Conservation (phyloP, 1,140 invertebrate species). For the Achroia grisella region DNA sequence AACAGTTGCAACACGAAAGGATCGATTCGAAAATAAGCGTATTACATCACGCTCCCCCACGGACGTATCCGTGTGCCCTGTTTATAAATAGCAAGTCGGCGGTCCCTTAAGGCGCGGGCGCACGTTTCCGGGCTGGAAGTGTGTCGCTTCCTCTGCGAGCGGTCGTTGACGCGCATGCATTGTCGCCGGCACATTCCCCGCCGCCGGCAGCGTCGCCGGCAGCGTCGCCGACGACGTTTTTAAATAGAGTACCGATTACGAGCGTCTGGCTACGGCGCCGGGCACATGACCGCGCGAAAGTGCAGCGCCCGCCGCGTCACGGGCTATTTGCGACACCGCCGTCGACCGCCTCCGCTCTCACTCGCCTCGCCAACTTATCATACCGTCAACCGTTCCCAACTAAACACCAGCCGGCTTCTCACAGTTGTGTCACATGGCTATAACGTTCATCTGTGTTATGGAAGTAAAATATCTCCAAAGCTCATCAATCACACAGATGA, state of each 20-base stretch:
- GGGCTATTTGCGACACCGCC: constrained; percentile 58
- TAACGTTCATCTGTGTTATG: not conserved
- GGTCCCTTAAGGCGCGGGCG: constrained; percentile 68
- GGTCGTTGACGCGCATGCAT: constrained; percentile 67
- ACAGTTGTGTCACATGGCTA: not conserved
- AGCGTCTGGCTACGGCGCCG: constrained; percentile 63
- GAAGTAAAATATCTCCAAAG: not conserved
- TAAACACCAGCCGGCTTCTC: constrained; percentile 18
- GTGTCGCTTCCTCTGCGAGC: constrained; percentile 64
- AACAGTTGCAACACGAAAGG: constrained; percentile 14
- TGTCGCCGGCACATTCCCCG: constrained; percentile 63
- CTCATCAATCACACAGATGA: not conserved
- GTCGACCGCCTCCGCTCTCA: constrained; percentile 24
- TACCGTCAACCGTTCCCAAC: constrained; percentile 2
- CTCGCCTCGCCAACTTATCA: constrained; percentile 7
- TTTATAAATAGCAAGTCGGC: constrained; percentile 57
- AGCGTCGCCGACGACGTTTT: constrained; percentile 53
- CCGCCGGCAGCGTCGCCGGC: constrained; percentile 26
- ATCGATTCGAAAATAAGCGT: constrained; percentile 37
- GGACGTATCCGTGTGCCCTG: constrained; percentile 26
- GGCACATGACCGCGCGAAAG: constrained; percentile 65
- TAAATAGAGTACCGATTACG: constrained; percentile 69
- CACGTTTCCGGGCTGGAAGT: constrained; percentile 70
- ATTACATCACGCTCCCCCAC: constrained; percentile 42
- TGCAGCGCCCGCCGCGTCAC: constrained; percentile 66